A percentile compares a stretch with the other conserved stretches of the same genome.
These are phyloP conservation scores for Calosoma granatense DNA, from an alignment of 1,140 invertebrate genomes.

Conservation along the genomic window DNA sequence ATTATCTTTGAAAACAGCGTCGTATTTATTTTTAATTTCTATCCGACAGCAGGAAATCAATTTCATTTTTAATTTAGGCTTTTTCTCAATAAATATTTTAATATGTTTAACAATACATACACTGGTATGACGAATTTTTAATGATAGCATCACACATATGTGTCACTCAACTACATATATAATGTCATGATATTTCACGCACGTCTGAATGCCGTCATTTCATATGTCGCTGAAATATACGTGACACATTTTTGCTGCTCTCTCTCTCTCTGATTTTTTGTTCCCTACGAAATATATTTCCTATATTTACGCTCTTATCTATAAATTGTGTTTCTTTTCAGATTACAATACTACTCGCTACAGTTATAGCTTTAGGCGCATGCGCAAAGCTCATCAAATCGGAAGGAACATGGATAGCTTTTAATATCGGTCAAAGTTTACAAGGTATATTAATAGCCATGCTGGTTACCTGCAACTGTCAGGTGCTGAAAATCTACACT, in stretches of 20 bases:
- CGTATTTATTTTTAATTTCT: no score
- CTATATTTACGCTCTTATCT: neutral
- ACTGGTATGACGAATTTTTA: no score
- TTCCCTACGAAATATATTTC: neutral
- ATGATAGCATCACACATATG: no score
- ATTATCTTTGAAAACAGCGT: no score
- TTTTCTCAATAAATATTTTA: no score
- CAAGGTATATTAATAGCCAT: slow-evolving; percentile 51
- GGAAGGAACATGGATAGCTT: slow-evolving; percentile 36
- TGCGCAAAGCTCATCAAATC: slow-evolving; percentile 25
- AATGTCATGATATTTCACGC: no score
- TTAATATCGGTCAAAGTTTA: slow-evolving; percentile 37
- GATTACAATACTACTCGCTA: slow-evolving; percentile 28
- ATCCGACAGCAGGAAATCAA: no score
- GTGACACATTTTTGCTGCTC: neutral
- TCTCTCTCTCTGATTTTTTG: neutral
- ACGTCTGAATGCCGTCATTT: no score
- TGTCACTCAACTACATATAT: no score
- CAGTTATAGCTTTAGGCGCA: slow-evolving; percentile 25
- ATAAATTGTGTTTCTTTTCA: slow-evolving; percentile 18
- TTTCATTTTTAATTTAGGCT: no score
- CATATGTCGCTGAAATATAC: no score
- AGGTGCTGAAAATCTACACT: slow-evolving; percentile 34
- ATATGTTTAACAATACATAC: no score
- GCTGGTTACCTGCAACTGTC: slow-evolving; percentile 54